Evolutionary conservation across 2,797 vertebrate species (phyloP).

Genomic region (Pyrocephalus nanus): DNA sequence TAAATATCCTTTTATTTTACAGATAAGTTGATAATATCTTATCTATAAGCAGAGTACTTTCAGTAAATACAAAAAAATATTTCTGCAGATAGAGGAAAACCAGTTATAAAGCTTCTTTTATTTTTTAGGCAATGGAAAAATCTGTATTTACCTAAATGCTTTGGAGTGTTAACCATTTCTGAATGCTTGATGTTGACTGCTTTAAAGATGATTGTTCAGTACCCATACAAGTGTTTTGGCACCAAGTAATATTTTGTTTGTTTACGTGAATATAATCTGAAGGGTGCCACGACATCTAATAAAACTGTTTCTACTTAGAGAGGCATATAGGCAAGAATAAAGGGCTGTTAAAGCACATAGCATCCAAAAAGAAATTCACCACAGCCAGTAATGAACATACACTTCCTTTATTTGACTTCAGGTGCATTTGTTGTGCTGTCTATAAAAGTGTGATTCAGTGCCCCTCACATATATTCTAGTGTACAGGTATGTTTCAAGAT

Average conservation of each 20-base stretch:
- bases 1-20: background rate
- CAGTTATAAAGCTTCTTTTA: background rate
- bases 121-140: background rate
- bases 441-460: background rate
- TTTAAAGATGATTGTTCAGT: conserved; percentile 1
- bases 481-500: background rate
- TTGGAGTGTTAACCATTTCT: background rate
- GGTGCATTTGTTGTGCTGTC: background rate
- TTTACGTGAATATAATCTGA: background rate
- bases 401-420: background rate
- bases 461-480: background rate
- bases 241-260: background rate
- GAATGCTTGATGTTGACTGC: background rate
- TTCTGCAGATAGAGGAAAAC: background rate
- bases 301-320: background rate
- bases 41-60: background rate
- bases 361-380: background rate
- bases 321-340: background rate
- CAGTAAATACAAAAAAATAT: background rate
- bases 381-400: background rate
- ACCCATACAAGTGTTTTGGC: background rate
- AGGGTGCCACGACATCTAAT: background rate
- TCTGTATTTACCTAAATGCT: background rate
- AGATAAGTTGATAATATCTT: background rate
- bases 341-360: background rate